Conservation (phyloP, 2,797 vertebrate genomes). For the Amniataba percoides region DNA sequence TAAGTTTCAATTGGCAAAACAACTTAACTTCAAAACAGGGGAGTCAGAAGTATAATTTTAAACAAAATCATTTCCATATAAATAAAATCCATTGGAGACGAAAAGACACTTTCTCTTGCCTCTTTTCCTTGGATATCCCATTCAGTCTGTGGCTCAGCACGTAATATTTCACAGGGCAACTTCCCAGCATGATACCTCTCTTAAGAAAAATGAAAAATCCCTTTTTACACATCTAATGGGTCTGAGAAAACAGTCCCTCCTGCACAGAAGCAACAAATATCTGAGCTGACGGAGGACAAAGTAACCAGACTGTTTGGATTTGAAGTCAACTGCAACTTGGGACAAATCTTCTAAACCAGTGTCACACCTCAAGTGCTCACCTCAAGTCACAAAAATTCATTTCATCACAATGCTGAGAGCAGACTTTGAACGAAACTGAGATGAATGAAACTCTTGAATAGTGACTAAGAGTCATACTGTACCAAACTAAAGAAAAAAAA, state of each 20-base stretch:
- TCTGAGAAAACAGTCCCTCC: conserved; percentile 27
- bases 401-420: background rate
- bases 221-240: conserved; percentile 36
- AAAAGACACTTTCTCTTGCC: conserved; percentile 1
- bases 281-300: conserved; percentile 16
- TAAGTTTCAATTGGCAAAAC: conserved; percentile 24
- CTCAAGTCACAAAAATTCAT: background rate
- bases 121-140: conserved; percentile 10
- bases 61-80: conserved; percentile 49
- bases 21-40: conserved; percentile 16
- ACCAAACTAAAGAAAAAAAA: background rate
- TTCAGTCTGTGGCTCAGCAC: conserved; percentile 22
- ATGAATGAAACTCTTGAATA: background rate
- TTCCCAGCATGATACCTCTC: conserved; percentile 51
- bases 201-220: conserved; percentile 49
- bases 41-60: conserved; percentile 21
- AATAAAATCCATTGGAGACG: conserved; percentile 39
- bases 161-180: conserved; percentile 41
- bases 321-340: background rate
- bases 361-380: background rate
- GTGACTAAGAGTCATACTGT: background rate
- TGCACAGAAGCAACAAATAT: conserved; percentile 45
- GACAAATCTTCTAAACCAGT: background rate
- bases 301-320: background rate
- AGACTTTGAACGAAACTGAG: background rate